phyloP scores from a whole-genome alignment of 2,888 invertebrate genomes.

The Embidobia sp. region DNA sequence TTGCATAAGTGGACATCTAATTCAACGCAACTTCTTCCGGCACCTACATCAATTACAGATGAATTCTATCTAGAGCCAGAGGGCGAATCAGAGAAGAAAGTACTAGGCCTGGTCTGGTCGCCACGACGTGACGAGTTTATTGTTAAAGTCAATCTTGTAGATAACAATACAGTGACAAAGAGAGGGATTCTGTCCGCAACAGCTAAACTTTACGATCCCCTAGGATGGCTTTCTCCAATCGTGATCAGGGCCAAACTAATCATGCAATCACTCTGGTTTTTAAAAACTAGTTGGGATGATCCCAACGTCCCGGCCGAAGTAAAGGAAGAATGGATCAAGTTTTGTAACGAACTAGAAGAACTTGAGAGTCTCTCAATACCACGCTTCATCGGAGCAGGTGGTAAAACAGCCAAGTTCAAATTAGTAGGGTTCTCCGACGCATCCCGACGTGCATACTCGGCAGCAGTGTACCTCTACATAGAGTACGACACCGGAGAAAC shows the following conservation, averaged over 20 bases:
- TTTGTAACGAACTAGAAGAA: neutral
- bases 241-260: constrained; percentile 26
- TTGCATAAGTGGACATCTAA: too few species aligned
- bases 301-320: neutral
- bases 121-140: neutral
- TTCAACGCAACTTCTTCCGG: neutral
- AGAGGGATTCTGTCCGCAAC: constrained; percentile 1
- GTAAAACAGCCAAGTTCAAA: neutral
- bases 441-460: neutral
- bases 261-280: constrained; percentile 36
- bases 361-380: neutral
- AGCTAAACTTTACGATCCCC: constrained; percentile 8
- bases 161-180: neutral
- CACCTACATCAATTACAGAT: neutral
- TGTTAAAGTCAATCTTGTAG: neutral
- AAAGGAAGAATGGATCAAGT: neutral
- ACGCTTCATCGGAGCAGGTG: neutral
- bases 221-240: constrained; percentile 5
- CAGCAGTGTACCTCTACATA: neutral
- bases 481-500: neutral
- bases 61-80: neutral
- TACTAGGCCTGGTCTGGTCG: neutral
- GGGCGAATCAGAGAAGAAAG: neutral
- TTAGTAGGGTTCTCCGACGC: constrained; percentile 3
- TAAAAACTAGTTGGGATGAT: constrained; percentile 12